phyloP scores from a whole-genome alignment of 1,140 invertebrate species.

The Drosophila arizonae region DNA sequence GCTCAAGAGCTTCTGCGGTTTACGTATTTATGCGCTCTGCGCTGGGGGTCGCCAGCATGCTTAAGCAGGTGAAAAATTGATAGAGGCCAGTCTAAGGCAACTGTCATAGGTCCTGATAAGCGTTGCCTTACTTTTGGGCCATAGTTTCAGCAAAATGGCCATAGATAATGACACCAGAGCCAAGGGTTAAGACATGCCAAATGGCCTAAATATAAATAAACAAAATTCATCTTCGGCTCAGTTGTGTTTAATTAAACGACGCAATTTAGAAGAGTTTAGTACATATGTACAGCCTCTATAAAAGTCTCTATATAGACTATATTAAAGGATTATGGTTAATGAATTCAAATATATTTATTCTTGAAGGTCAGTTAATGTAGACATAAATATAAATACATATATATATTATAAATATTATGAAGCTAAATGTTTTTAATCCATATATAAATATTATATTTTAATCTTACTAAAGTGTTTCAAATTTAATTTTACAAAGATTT shows the following conservation, averaged over 20 bases:
- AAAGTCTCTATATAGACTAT: too few species aligned
- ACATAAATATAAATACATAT: too few species aligned
- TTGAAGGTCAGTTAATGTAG: too few species aligned
- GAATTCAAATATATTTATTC: too few species aligned
- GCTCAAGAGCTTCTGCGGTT: conserved; percentile 28
- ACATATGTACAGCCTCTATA: too few species aligned
- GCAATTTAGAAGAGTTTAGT: not conserved
- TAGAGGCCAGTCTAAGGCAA: conserved; percentile 4
- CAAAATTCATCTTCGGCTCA: conserved; percentile 9
- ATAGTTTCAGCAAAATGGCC: conserved; percentile 22
- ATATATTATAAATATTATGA: too few species aligned
- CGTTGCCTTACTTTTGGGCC: conserved; percentile 21
- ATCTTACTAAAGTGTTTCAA: too few species aligned
- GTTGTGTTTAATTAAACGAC: not conserved
- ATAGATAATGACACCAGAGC: conserved; percentile 34
- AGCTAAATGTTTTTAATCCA: too few species aligned
- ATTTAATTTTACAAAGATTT: too few species aligned
- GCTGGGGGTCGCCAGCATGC: conserved; percentile 22
- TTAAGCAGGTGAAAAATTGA: conserved; percentile 48
- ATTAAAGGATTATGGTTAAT: too few species aligned
- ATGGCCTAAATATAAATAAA: conserved; percentile 2
- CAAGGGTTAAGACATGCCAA: conserved; percentile 24
- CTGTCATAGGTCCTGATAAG: conserved; percentile 30
- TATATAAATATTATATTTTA: too few species aligned
- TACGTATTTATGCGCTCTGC: conserved; percentile 36